Percentiles rank a stretch among this genome's conserved stretches.
Evolutionary conservation across 2,888 invertebrate genomes (phyloP).

Genomic region (Boloria selene): DNA sequence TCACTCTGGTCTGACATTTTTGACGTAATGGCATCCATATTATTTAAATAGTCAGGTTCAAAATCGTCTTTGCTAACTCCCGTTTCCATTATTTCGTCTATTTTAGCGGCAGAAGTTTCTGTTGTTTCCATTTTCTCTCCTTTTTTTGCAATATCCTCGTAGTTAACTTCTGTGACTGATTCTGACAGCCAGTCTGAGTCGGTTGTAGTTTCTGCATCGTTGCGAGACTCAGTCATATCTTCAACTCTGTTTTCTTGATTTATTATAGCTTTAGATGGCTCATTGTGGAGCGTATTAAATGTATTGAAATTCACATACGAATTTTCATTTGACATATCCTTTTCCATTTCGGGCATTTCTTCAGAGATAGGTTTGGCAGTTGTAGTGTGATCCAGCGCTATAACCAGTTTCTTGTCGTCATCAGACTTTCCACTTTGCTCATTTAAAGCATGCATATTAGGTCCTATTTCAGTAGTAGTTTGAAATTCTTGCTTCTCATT

Average conservation of each 20-base stretch:
- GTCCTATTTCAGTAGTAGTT: slow-evolving; percentile 44
- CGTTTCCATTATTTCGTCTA: slow-evolving; percentile 59
- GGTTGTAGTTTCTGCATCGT: slow-evolving; percentile 40
- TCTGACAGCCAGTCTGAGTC: slow-evolving; percentile 71
- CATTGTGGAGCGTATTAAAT: slow-evolving; percentile 63
- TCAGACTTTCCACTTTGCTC: slow-evolving; percentile 46
- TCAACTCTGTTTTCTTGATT: slow-evolving; percentile 43
- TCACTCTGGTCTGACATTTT: slow-evolving; percentile 59
- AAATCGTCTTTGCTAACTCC: slow-evolving; percentile 63
- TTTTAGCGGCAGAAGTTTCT: slow-evolving; percentile 52
- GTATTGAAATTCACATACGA: slow-evolving; percentile 65
- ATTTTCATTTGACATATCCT: slow-evolving; percentile 46
- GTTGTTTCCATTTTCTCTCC: slow-evolving; percentile 58
- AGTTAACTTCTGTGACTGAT: slow-evolving; percentile 63
- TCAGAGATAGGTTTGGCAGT: background rate
- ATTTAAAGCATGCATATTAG: slow-evolving; percentile 50
- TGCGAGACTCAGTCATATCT: slow-evolving; percentile 34
- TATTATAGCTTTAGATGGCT: slow-evolving; percentile 66
- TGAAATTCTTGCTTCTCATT: slow-evolving; percentile 33
- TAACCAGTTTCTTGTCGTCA: slow-evolving; percentile 52
- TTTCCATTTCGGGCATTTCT: slow-evolving; percentile 31
- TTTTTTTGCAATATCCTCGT: slow-evolving; percentile 58
- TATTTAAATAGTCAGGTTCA: slow-evolving; percentile 71
- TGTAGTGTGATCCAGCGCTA: slow-evolving; percentile 48
- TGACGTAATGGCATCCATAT: slow-evolving; percentile 53